These are phyloP conservation scores for Oxygymnocypris stewartii DNA, from an alignment of 2,113 vertebrate species.

Conservation along the genomic window DNA sequence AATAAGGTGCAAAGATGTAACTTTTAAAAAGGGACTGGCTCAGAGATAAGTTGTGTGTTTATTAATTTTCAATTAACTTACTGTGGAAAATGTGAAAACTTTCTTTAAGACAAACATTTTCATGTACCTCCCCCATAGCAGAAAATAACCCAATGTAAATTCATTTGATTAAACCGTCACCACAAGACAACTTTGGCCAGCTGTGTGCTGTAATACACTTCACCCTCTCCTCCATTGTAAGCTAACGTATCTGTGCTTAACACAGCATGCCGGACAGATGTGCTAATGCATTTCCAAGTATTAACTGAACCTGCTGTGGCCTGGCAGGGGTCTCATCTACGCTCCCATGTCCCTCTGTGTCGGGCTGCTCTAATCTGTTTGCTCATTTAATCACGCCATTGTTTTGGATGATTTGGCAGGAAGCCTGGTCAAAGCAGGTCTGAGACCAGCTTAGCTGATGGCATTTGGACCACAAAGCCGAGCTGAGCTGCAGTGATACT, in stretches of 20 bases:
- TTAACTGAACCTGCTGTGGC: constrained; percentile 67
- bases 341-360: constrained; percentile 52
- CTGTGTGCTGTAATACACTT: constrained; percentile 15
- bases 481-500: constrained; percentile 65
- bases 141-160: background rate
- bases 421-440: constrained; percentile 64
- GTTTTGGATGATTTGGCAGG: constrained; percentile 60
- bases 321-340: constrained; percentile 60
- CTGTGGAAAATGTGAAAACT: background rate
- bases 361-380: constrained; percentile 74
- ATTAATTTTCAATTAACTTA: background rate
- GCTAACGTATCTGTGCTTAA: constrained; percentile 5
- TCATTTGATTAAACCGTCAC: background rate
- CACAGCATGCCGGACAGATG: constrained; percentile 67
- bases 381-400: constrained; percentile 74
- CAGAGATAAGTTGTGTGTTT: background rate
- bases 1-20: too few relatives aligned
- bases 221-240: constrained; percentile 11
- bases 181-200: constrained; percentile 6
- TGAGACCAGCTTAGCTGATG: constrained; percentile 66
- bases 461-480: constrained; percentile 68
- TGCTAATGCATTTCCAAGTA: constrained; percentile 54
- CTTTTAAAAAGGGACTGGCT: too few relatives aligned
- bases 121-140: background rate
- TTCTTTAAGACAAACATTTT: background rate